Conservation (phyloP, 2,113 vertebrate genomes). For the Rana temporaria region DNA sequence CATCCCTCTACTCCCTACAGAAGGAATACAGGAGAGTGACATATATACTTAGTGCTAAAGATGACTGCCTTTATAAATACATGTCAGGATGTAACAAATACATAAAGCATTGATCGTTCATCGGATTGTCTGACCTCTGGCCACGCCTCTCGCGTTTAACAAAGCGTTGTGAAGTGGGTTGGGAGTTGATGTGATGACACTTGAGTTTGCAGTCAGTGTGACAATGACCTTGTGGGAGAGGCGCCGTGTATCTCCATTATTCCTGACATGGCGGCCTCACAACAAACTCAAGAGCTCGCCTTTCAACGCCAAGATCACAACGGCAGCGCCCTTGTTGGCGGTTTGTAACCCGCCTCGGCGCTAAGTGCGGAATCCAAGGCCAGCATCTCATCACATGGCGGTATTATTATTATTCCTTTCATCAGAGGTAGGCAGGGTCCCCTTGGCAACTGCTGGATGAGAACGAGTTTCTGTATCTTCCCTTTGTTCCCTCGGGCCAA, state of each 20-base stretch:
- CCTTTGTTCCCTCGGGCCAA: constrained; percentile 14
- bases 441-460: not conserved
- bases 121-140: too few species aligned
- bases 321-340: not conserved
- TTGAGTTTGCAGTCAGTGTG: not conserved
- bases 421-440: not conserved
- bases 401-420: not conserved
- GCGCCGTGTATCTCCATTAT: not conserved
- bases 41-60: too few species aligned
- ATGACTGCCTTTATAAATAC: too few species aligned
- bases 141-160: too few species aligned
- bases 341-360: not conserved
- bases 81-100: too few species aligned
- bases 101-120: too few species aligned
- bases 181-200: too few species aligned
- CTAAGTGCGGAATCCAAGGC: constrained; percentile 1
- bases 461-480: not conserved
- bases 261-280: too few species aligned
- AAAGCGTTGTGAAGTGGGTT: too few species aligned
- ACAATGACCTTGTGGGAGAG: not conserved
- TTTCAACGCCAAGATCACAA: not conserved
- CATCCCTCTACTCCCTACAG: too few species aligned
- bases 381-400: not conserved
- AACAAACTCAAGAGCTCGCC: not conserved
- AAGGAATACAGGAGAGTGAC: too few species aligned